These are phyloP conservation scores for Diploscapter pachys DNA, from an alignment of 1,140 invertebrate species.

Conservation along the genomic window DNA sequence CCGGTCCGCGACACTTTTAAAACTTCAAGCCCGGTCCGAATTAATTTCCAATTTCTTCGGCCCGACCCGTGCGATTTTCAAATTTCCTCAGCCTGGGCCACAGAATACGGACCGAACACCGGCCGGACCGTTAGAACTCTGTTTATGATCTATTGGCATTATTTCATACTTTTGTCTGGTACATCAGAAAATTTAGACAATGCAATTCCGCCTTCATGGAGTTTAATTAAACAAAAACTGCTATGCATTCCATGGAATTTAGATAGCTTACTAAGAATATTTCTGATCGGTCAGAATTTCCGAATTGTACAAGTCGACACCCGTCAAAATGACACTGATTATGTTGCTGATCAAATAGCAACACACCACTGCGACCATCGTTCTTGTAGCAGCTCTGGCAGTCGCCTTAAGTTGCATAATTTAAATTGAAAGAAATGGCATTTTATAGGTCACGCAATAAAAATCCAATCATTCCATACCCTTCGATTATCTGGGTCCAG, in stretches of 20 bases:
- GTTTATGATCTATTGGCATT: too few relatives aligned
- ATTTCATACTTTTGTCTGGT: too few relatives aligned
- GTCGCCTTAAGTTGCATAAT: conserved; percentile 35
- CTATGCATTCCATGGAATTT: too few relatives aligned
- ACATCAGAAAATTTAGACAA: too few relatives aligned
- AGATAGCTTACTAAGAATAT: too few relatives aligned
- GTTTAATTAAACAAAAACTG: too few relatives aligned
- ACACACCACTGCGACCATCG: conserved; percentile 53
- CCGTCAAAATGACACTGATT: conserved; percentile 50
- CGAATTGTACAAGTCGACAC: not conserved
- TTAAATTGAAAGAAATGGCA: not conserved
- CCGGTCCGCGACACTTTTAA: not conserved
- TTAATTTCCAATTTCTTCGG: not conserved
- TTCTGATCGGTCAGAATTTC: too few relatives aligned
- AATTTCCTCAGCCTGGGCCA: too few relatives aligned
- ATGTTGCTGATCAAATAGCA: conserved; percentile 54
- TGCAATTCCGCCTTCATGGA: too few relatives aligned
- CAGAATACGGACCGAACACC: not conserved
- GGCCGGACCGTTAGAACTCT: not conserved
- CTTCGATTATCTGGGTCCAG: conserved; percentile 1
- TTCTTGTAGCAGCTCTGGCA: conserved; percentile 51
- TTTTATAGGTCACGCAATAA: not conserved
- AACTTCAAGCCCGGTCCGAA: not conserved
- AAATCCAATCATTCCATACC: not conserved
- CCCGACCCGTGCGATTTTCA: too few relatives aligned